Base-by-base conservation (phyloP, 2,113 vertebrate species). In the Tragulus kanchil region DNA sequence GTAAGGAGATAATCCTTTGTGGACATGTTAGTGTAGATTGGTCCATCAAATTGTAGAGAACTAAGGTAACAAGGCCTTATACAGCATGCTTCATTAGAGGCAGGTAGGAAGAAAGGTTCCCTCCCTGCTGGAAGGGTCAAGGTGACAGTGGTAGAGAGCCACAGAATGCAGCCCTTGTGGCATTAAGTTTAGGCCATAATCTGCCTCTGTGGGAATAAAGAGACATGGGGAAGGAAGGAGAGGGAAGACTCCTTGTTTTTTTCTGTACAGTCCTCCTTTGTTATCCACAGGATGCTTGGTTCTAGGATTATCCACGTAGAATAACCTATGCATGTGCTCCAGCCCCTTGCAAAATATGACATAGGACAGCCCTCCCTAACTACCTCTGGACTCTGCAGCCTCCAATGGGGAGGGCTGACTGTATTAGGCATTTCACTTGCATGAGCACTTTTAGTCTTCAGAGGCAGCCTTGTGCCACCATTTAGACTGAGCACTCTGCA, bases 331-430 rank as follows among this genome's bases (percentile, higher is more conserved):
- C 11, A 36, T 58, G 78, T 58, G 78, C 54, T 58, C 54, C 13
- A 42, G n/a, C 36, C 3, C 54, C 54, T 25, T 81, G 42, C 1
- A 25, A 11, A 15, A 36, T 58, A 81, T 81, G 21, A 54, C 0
- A 0, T 25, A 58, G 19, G 11, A 58, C 3, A 36, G 54, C 14
- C 0, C 21, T 52, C 6, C 6, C 3, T 14, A 6, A 3, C 31
- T 25, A 0, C 8, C 54, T 58, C 11, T 81, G 54, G 78, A n/a
- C 14, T 81, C 54, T 2, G 0, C 31, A 36, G 8, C 54, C n/a
- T 8, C 54, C 36, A 31, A 81, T 8, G 54, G 78, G 12, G 54
- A 79, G 6, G 64, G 78, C 54, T 21, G 31, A 8, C 52, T 81
- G 0, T 67, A 3, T 42, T 50, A 59, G 61, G 21, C 15, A 56